Evolutionary conservation across 1,140 invertebrate genomes (phyloP).

Genomic region (Rhizoglyphus robini): DNA sequence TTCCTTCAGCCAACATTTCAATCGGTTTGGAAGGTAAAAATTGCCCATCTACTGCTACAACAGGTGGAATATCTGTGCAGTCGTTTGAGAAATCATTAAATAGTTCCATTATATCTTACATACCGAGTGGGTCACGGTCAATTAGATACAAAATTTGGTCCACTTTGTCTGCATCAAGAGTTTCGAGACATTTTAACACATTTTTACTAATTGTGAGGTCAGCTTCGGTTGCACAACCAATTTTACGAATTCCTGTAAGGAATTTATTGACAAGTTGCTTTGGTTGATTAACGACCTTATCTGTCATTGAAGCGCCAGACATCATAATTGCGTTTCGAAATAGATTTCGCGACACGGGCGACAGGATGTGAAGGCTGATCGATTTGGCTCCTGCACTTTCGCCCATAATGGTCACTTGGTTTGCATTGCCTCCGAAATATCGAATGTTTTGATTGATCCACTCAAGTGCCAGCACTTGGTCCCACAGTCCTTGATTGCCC

Average conservation of each 20-base stretch:
- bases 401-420: conserved; percentile 86
- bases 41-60: conserved; percentile 72
- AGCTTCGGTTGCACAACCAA: conserved; percentile 52
- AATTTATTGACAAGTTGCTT: conserved; percentile 60
- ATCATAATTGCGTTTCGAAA: conserved; percentile 54
- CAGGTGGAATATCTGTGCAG: background rate
- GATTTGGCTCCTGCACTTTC: conserved; percentile 89
- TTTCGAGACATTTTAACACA: background rate
- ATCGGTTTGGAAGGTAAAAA: conserved; percentile 73
- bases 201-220: background rate
- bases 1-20: conserved; percentile 55
- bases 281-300: conserved; percentile 71
- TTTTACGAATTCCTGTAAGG: conserved; percentile 63
- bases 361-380: conserved; percentile 81
- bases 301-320: conserved; percentile 52
- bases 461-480: conserved; percentile 36
- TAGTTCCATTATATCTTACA: no score
- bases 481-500: conserved; percentile 43
- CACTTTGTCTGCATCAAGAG: background rate
- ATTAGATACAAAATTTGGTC: background rate
- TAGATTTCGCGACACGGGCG: conserved; percentile 62
- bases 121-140: background rate
- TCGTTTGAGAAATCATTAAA: no score
- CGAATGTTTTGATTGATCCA: conserved; percentile 77
- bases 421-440: conserved; percentile 80